Percentiles rank a stretch among this genome's conserved stretches.
Conservation (phyloP, 2,888 invertebrate species). For the Ashinkailepas kermadecensis region DNA sequence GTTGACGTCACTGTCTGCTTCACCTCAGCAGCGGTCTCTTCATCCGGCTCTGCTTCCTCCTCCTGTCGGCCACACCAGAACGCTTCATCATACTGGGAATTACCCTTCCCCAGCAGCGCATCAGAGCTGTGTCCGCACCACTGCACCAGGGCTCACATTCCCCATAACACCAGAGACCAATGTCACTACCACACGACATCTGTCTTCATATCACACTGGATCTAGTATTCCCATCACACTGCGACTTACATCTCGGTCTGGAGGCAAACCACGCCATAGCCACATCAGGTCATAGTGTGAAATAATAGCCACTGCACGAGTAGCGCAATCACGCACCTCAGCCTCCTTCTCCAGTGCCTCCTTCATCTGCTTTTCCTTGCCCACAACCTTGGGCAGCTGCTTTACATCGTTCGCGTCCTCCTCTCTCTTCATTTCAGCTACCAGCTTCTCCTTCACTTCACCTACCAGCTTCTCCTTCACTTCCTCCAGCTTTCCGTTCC, state of each 20-base stretch:
- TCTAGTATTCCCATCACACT: too few species aligned
- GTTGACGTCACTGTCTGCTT: conserved; percentile 25
- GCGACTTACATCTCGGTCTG: too few species aligned
- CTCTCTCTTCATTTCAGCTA: neutral
- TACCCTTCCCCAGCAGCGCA: too few species aligned
- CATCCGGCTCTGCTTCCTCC: conserved; percentile 25
- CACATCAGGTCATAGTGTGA: too few species aligned
- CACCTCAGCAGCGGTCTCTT: conserved; percentile 26
- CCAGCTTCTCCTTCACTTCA: neutral
- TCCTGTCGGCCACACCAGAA: conserved; percentile 16
- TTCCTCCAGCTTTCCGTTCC: conserved; percentile 45
- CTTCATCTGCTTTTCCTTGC: neutral
- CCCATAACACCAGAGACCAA: too few species aligned
- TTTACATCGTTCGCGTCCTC: neutral
- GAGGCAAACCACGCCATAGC: too few species aligned
- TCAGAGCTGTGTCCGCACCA: too few species aligned
- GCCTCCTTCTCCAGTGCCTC: neutral
- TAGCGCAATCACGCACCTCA: neutral
- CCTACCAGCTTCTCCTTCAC: neutral
- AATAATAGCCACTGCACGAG: neutral
- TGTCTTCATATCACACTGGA: too few species aligned
- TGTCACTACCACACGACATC: too few species aligned
- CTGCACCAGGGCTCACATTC: too few species aligned
- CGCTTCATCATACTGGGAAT: too few species aligned
- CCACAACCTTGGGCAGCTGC: neutral